These are phyloP conservation scores for Amphiprion clarkii DNA, from an alignment of 2,797 vertebrate genomes.

Conservation along the genomic window DNA sequence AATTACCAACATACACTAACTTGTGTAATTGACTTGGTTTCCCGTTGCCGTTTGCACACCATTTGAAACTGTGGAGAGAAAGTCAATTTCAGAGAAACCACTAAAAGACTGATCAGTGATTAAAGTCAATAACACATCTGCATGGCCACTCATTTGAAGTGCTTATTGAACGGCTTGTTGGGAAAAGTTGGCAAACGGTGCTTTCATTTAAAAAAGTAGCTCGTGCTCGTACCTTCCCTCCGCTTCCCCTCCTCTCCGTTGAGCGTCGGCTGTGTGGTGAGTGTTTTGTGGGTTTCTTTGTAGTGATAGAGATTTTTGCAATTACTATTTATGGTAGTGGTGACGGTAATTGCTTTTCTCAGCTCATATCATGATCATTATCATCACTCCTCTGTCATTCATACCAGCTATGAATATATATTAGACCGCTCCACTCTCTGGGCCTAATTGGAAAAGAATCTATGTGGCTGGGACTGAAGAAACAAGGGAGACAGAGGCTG, in stretches of 20 bases:
- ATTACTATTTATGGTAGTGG: conserved; percentile 76
- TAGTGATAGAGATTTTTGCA: conserved; percentile 71
- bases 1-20: conserved; percentile 64
- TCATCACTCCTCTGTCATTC: conserved; percentile 77
- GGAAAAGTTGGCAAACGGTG: conserved; percentile 66
- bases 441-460: conserved; percentile 74
- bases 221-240: conserved; percentile 5
- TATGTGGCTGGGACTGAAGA: conserved; percentile 59
- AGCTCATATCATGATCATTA: conserved; percentile 79
- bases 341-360: conserved; percentile 76
- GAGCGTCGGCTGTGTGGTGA: conserved; percentile 29
- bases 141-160: conserved; percentile 68
- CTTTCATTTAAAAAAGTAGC: conserved; percentile 56
- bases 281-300: conserved; percentile 67
- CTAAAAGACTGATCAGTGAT: conserved; percentile 74
- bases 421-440: conserved; percentile 65
- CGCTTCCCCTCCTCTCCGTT: conserved; percentile 14
- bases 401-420: conserved; percentile 78
- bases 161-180: conserved; percentile 72
- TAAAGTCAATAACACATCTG: conserved; percentile 72
- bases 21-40: conserved; percentile 58
- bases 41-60: conserved; percentile 54
- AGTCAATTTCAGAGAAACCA: conserved; percentile 64
- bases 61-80: conserved; percentile 57
- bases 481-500: conserved; percentile 56